Evolutionary conservation across 2,113 vertebrate species (phyloP), one percentile per base, ranked within the genome.

Genomic region (Trachemys scripta): DNA sequence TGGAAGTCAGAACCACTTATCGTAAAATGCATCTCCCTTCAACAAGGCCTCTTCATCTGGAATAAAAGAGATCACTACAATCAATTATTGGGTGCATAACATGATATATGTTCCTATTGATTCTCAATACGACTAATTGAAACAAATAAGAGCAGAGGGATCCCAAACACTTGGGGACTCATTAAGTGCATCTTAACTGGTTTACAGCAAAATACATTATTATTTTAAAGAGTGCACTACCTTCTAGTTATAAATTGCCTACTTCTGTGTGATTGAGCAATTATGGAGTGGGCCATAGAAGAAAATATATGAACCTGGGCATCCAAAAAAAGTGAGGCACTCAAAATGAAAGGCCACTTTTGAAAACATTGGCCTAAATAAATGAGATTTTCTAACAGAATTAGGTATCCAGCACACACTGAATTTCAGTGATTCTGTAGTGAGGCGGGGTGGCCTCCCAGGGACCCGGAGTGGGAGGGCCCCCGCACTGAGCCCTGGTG

Each of bases 61-160:
- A 35, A 90, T 42, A 90, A 92, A 95, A 90, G 8, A 65, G 69
- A 92, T 94, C 38, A 69, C 38, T 38, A 5, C 31, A 56, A 82
- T 94, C 79, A 92, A 0, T 94, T 95, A 65, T 3, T 78, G 59
- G 24, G 78, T 47, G n/a, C 65, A 78, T 69, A 90, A 87, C 19
- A 7, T 45, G 31, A 83, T 80, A 31, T 8, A 25, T 45, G 65
- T 50, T 90, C 12, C 57, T 86, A 75, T 51, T 51, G 83, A 95
- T 89, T 90, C 84, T 85, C 45, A 80, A 35, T 80, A 22, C 93
- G 24, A 65, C 51, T 87, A 62, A 69, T 50, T 53, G 45, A 85
- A 88, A 87, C 72, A 88, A 91, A 90, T 69, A 93, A 87, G 59
- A 78, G 53, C 75, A 45, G 24, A 78, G 75, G 42, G n/a, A 90